Conservation (phyloP, 1,140 invertebrate species). For the Danaus plexippus region DNA sequence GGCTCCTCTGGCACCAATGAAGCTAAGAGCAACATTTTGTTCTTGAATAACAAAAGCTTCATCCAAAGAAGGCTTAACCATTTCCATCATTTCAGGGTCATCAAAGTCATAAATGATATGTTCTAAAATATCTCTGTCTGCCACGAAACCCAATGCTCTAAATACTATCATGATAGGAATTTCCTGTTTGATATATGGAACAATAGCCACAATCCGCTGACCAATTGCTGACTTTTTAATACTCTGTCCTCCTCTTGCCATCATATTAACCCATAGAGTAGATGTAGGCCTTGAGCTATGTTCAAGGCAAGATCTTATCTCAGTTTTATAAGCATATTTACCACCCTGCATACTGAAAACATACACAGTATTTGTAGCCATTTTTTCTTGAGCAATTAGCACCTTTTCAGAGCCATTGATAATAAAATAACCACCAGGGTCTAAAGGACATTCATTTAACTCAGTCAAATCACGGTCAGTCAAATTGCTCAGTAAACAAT, state of each 20-base stretch:
- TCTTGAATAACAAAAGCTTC: constrained; percentile 99
- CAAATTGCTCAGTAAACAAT: constrained; percentile 93
- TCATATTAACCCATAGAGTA: constrained; percentile 99
- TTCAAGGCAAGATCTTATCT: constrained; percentile 96
- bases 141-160: constrained; percentile 96
- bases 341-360: constrained; percentile 99
- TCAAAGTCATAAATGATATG: constrained; percentile 99
- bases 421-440: constrained; percentile 98
- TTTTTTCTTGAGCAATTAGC: constrained; percentile 98
- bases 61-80: constrained; percentile 98
- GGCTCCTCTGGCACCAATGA: constrained; percentile 97
- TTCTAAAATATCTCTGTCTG: constrained; percentile 98
- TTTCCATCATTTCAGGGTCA: constrained; percentile 99
- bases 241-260: constrained; percentile 95
- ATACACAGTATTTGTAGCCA: constrained; percentile 99
- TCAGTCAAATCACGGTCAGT: constrained; percentile 98
- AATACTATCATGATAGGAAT: constrained; percentile 99
- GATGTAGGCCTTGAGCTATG: constrained; percentile 94
- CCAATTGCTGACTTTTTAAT: constrained; percentile 98
- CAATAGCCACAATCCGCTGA: constrained; percentile 96
- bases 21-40: constrained; percentile 98
- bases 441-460: constrained; percentile 98
- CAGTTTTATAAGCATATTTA: constrained; percentile 98
- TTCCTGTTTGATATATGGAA: constrained; percentile 99
- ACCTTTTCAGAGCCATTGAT: constrained; percentile 98